phyloP scores from a whole-genome alignment of 2,797 vertebrate species.

The Potorous gilbertii region DNA sequence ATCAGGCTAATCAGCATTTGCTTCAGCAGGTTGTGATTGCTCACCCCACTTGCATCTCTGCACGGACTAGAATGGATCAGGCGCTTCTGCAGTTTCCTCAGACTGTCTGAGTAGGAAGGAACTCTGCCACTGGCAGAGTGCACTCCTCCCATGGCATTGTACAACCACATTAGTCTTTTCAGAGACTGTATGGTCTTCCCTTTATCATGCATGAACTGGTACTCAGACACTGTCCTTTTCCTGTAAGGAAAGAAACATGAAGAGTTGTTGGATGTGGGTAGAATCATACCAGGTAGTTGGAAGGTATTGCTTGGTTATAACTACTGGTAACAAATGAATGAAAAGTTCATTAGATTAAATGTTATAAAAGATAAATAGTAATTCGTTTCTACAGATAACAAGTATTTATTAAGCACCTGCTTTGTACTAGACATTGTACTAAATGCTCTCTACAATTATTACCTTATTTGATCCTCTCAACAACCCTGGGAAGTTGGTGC shows the following conservation, averaged over 20 bases:
- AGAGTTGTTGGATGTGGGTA: neutral
- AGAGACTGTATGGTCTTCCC: conserved; percentile 86
- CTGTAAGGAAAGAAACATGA: neutral
- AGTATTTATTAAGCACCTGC: neutral
- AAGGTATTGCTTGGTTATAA: neutral
- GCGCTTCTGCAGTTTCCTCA: conserved; percentile 40
- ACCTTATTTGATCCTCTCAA: neutral
- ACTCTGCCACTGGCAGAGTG: conserved; percentile 87
- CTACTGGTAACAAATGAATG: neutral
- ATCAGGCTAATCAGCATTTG: conserved; percentile 38
- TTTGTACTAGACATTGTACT: neutral
- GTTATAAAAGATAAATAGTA: neutral
- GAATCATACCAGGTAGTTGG: neutral
- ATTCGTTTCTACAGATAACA: neutral
- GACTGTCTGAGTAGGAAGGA: neutral
- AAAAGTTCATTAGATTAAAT: neutral
- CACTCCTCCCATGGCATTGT: conserved; percentile 85
- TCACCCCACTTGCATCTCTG: neutral
- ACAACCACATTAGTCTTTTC: conserved; percentile 89
- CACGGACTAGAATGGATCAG: conserved; percentile 6
- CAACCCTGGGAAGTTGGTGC: neutral
- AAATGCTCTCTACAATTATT: neutral
- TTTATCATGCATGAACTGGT: conserved; percentile 72
- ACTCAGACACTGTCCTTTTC: neutral
- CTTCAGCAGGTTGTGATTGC: conserved; percentile 20